These are phyloP conservation scores for Odiellus spinosus DNA, from an alignment of 2,888 invertebrate species.

Conservation along the genomic window DNA sequence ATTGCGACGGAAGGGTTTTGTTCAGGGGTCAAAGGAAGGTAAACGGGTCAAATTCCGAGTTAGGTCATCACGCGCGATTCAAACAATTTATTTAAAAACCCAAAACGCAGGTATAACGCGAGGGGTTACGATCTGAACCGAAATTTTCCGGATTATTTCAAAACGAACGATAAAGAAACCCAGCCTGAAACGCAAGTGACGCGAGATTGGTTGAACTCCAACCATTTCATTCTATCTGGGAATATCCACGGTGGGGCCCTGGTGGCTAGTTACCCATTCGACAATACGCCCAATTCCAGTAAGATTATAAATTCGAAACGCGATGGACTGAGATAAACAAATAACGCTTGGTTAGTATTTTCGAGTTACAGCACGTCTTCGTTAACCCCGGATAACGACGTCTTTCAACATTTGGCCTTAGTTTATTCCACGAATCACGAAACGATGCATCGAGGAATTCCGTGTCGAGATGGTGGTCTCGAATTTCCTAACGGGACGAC, in stretches of 20 bases:
- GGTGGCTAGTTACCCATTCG: constrained; percentile 93
- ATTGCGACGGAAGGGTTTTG: constrained; percentile 76
- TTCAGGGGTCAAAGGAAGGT: constrained; percentile 74
- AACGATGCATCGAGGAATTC: constrained; percentile 69
- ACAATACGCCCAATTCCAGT: constrained; percentile 87
- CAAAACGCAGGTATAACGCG: constrained; percentile 55
- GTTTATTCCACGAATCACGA: constrained; percentile 74
- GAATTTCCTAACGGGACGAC: constrained; percentile 78
- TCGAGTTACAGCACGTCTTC: constrained; percentile 37
- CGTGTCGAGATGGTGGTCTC: constrained; percentile 44
- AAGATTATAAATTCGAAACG: no score
- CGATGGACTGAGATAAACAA: no score
- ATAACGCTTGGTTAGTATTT: constrained; percentile 16
- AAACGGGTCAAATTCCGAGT: constrained; percentile 19
- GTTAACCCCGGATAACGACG: constrained; percentile 77
- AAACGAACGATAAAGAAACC: constrained; percentile 64
- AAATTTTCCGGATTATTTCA: constrained; percentile 91
- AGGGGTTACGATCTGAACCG: constrained; percentile 80
- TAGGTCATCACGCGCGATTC: no score
- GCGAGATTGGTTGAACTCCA: constrained; percentile 82
- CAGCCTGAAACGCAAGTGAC: constrained; percentile 92
- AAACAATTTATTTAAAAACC: neutral
- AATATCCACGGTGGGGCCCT: constrained; percentile 88
- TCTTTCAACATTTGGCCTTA: constrained; percentile 67
- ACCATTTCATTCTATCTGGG: constrained; percentile 83